Percentiles rank a stretch among this genome's conserved stretches.
Evolutionary conservation across 2,113 vertebrate genomes (phyloP).

Genomic region (Oryzias celebensis): DNA sequence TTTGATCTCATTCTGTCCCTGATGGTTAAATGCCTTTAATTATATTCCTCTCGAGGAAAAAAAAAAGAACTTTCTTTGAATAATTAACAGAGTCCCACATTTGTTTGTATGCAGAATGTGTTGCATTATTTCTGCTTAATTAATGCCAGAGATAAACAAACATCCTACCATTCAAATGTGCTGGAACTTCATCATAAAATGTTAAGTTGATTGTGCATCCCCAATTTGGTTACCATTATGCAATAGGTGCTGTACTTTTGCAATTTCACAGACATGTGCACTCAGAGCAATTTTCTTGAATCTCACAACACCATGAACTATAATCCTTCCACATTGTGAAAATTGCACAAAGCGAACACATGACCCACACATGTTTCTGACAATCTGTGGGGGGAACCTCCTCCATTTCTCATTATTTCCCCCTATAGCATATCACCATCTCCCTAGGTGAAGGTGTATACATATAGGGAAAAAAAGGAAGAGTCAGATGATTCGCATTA

Average conservation of each 20-base stretch:
- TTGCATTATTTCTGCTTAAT: constrained; percentile 53
- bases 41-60: constrained; percentile 71
- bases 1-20: constrained; percentile 75
- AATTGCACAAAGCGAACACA: constrained; percentile 66
- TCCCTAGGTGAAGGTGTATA: constrained; percentile 65
- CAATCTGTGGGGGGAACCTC: constrained; percentile 51
- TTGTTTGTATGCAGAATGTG: constrained; percentile 59
- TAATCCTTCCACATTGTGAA: constrained; percentile 60
- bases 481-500: constrained; percentile 73
- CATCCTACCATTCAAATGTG: constrained; percentile 42
- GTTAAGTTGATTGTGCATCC: constrained; percentile 27
- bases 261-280: constrained; percentile 34
- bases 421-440: constrained; percentile 70
- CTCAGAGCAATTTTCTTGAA: constrained; percentile 59
- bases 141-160: constrained; percentile 68
- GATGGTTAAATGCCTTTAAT: constrained; percentile 79
- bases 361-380: constrained; percentile 70
- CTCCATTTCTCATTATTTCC: constrained; percentile 69
- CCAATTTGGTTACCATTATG: constrained; percentile 43
- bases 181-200: constrained; percentile 50
- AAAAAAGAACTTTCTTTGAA: constrained; percentile 63
- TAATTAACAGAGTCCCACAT: constrained; percentile 71
- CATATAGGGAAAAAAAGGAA: constrained; percentile 53
- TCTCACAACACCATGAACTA: constrained; percentile 47
- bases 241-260: constrained; percentile 32